These are phyloP conservation scores for Nomia melanderi DNA, from an alignment of 1,140 invertebrate genomes.

Conservation along the genomic window DNA sequence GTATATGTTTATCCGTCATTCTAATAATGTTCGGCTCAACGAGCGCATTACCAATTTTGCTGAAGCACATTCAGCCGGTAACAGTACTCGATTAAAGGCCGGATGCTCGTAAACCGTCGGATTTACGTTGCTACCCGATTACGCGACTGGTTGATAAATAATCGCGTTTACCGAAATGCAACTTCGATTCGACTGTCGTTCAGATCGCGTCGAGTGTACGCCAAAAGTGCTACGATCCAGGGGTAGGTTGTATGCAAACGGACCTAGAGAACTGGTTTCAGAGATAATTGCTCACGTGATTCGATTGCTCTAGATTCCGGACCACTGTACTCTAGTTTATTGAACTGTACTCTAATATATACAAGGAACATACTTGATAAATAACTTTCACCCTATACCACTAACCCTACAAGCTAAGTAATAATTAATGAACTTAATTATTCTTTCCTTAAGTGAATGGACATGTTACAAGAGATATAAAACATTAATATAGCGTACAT, in stretches of 20 bases:
- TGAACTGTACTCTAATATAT: neutral
- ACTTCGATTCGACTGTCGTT: neutral
- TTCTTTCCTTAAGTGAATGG: no score
- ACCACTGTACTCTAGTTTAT: neutral
- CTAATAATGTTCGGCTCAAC: no score
- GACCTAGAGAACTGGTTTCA: conserved; percentile 2
- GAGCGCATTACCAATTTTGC: no score
- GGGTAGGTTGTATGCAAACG: conserved; percentile 6
- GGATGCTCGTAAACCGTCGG: neutral
- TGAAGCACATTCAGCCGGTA: no score
- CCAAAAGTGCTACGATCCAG: neutral
- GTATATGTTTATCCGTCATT: no score
- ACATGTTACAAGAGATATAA: no score
- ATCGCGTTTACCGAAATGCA: neutral
- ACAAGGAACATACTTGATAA: neutral
- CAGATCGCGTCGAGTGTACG: neutral
- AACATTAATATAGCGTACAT: no score
- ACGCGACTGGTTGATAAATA: neutral
- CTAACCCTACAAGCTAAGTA: no score
- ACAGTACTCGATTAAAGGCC: neutral
- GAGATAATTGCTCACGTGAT: conserved; percentile 10
- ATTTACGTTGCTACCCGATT: neutral
- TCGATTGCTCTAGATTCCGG: conserved; percentile 23
- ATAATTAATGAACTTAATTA: no score
- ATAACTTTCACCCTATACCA: no score